These are phyloP conservation scores for Scaeva pyrastri DNA, from an alignment of 2,888 invertebrate species.

Conservation along the genomic window DNA sequence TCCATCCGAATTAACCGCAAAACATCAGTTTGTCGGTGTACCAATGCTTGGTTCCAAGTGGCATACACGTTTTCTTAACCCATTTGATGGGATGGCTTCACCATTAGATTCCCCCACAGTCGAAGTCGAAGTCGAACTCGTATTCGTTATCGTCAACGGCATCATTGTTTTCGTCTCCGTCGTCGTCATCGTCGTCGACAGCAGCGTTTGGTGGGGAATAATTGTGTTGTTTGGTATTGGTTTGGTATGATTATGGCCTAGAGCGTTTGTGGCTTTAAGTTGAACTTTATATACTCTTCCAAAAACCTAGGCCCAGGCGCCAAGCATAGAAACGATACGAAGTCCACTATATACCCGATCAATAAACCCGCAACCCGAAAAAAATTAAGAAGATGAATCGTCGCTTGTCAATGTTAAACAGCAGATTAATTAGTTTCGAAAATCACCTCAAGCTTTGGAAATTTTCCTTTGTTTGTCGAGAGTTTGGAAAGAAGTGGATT, in stretches of 20 bases:
- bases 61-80: constrained; percentile 22
- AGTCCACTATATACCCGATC: constrained; percentile 24
- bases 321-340: constrained; percentile 20
- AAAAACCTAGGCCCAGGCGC: constrained; percentile 16
- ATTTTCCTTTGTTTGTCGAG: constrained; percentile 1
- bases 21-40: constrained; percentile 23
- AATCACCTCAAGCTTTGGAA: constrained; percentile 33
- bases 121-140: neutral
- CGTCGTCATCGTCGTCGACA: neutral
- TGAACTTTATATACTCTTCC: constrained; percentile 47
- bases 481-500: constrained; percentile 12
- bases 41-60: constrained; percentile 7
- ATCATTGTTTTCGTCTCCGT: constrained; percentile 28
- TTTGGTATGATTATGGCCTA: constrained; percentile 44
- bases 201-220: constrained; percentile 53
- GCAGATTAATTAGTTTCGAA: constrained; percentile 57
- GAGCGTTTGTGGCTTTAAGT: constrained; percentile 40
- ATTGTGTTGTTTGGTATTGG: constrained; percentile 48
- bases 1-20: constrained; percentile 21
- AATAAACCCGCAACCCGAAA: constrained; percentile 42
- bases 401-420: constrained; percentile 50
- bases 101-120: neutral
- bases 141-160: constrained; percentile 22
- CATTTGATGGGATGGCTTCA: neutral
- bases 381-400: constrained; percentile 36